Evolutionary conservation across 1,140 invertebrate species (phyloP), one percentile per base, ranked within the genome.

Genomic region (Sitodiplosis mosellana): DNA sequence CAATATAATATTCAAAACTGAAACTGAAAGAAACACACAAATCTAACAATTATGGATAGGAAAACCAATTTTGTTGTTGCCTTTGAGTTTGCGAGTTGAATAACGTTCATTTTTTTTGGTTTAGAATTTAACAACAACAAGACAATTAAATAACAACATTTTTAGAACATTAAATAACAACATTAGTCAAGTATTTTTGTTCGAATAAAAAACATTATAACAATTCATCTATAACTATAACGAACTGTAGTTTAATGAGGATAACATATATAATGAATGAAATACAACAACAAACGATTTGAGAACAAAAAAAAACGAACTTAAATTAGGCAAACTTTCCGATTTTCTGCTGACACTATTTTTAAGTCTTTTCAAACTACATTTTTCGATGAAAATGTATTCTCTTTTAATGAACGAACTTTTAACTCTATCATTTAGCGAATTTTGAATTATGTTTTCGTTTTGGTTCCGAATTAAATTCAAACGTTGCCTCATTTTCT

Each of bases 1-100:
- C 47, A 54, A 49, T 47, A 48, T 56, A 54, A 52, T 33, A n/a
- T n/a, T n/a, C n/a, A n/a, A 53, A 49, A 52, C 52, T 49, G 45
- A 48, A 11, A 47, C 21, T 37, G 22, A 19, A 40, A 6, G 21
- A 53, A 50, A 52, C 50, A 53, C 50, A 54, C 40, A 53, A 44
- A 52, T 38, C 49, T 27, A 20, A 22, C 48, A 38, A 48, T n/a
- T n/a, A 27, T 27, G 27, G 27, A 5, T 27, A 27, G 27, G 27
- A 27, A 27, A 27, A 27, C 27, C 4, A 27, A 27, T 27, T 46
- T 53, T 52, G 21, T 49, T 36, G 19, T 51, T 50, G 27, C 40
- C 40, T 45, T 49, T 52, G 33, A 45, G 43, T 48, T 52, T 34
- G 22, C 48, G 45, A 40, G 10, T 22, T 22, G 18, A 48, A 22